These are phyloP conservation scores for Idris sp. DNA, from an alignment of 1,140 invertebrate genomes.

Conservation along the genomic window DNA sequence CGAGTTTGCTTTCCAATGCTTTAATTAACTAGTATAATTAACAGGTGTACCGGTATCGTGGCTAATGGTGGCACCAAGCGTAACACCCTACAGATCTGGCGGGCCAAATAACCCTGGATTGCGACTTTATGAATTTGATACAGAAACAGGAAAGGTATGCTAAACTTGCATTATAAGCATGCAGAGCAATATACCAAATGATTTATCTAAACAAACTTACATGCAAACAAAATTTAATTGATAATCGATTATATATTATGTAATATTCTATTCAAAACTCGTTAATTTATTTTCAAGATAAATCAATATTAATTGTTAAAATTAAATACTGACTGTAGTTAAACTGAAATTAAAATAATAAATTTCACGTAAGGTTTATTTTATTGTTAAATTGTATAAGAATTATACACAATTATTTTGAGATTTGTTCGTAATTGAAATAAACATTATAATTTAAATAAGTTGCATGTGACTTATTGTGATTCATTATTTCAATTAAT, in stretches of 20 bases:
- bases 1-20: constrained; percentile 4
- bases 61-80: constrained; percentile 90
- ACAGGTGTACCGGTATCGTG: constrained; percentile 88
- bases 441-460: too few species aligned
- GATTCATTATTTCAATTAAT: too few species aligned
- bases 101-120: constrained; percentile 92
- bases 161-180: constrained; percentile 14
- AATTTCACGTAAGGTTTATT: too few species aligned
- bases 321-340: too few species aligned
- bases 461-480: too few species aligned
- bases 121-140: constrained; percentile 92
- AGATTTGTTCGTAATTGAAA: too few species aligned
- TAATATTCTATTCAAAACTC: constrained; percentile 3
- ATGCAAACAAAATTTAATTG: neutral
- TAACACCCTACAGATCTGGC: constrained; percentile 87
- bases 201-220: constrained; percentile 19
- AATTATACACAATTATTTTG: too few species aligned
- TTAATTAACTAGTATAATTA: constrained; percentile 63
- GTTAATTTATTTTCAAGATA: too few species aligned
- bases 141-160: constrained; percentile 86
- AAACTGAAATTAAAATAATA: too few species aligned
- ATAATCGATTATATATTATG: constrained; percentile 20
- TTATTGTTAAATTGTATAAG: too few species aligned
- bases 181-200: constrained; percentile 7
- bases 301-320: too few species aligned